Conservation (phyloP, 2,797 vertebrate species). For the Chelonia mydas region DNA sequence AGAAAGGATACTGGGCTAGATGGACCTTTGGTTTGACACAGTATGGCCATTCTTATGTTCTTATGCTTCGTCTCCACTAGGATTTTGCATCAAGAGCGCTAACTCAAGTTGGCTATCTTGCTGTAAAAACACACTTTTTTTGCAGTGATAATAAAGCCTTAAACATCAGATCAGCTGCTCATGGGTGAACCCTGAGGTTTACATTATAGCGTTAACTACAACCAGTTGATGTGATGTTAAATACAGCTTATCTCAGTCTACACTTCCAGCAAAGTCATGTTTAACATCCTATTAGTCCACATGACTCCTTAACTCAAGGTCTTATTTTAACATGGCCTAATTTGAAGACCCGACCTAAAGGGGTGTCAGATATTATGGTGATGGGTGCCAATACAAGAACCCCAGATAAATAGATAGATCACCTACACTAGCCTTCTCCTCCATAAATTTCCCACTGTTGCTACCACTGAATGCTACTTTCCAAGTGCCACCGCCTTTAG, state of each 20-base stretch:
- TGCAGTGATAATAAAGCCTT: background rate
- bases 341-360: background rate
- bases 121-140: background rate
- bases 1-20: too few relatives aligned
- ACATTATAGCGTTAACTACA: background rate
- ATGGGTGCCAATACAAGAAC: background rate
- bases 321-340: background rate
- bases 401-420: background rate
- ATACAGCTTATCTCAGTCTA: background rate
- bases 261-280: background rate
- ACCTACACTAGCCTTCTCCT: background rate
- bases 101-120: background rate
- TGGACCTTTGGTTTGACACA: too few relatives aligned
- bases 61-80: background rate
- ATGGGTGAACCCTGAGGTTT: background rate
- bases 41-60: too few relatives aligned
- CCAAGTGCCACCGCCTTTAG: background rate
- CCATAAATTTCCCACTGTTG: background rate
- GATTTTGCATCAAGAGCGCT: background rate
- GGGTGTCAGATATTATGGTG: background rate
- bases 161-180: background rate
- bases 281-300: background rate
- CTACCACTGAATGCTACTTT: rapidly evolving
- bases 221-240: background rate
- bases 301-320: background rate